These are phyloP conservation scores for silkworm (Bombyx mori) DNA, from an alignment of 1,140 invertebrate species.

Conservation along the genomic window ASM3026992v2 NC_085109.1:1122501-1123000, in stretches of 20 bases:
- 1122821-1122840: slow-evolving; percentile 18
- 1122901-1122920: slow-evolving; percentile 27
- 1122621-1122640: slow-evolving; percentile 33
- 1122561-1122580: slow-evolving; percentile 44
- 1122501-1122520: no score
- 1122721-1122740: slow-evolving; percentile 24
- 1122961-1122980: slow-evolving; percentile 17
- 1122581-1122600: slow-evolving; percentile 56
- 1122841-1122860: background rate
- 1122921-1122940: slow-evolving; percentile 4
- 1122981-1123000: slow-evolving; percentile 14
- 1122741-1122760: background rate
- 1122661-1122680: slow-evolving; percentile 19
- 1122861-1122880: slow-evolving; percentile 3
- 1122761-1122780: slow-evolving; percentile 16
- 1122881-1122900: slow-evolving; percentile 20
- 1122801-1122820: slow-evolving; percentile 19
- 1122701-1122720: slow-evolving; percentile 20
- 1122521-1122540: no score
- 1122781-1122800: slow-evolving; percentile 19
- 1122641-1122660: slow-evolving; percentile 50
- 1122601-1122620: slow-evolving; percentile 37
- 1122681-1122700: slow-evolving; percentile 29
- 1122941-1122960: slow-evolving; percentile 5
- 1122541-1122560: slow-evolving; percentile 26